Evolutionary conservation across 2,113 vertebrate genomes (phyloP), one percentile per base, ranked within the genome.

Genomic region (Amphiprion percula): DNA sequence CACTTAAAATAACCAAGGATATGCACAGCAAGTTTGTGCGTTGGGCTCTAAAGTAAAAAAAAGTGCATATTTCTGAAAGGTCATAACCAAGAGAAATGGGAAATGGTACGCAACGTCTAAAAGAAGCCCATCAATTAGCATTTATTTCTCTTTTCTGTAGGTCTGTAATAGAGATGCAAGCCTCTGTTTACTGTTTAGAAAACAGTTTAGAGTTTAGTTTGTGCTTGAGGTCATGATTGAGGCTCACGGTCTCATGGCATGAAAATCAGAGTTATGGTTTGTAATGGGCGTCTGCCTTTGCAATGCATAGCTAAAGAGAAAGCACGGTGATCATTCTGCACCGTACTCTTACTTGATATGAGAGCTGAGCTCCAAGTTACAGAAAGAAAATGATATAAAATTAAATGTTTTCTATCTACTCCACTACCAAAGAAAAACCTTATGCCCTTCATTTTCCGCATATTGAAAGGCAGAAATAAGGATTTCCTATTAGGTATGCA

Each of bases 401-500:
- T 86, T 10, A 74, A 77, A 85, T 90, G 74, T 84, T 86, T 91
- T 88, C 84, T 53, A 80, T 85, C 77, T 60, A 58, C 28, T 81
- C 79, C 55, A 58, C 77, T 70, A 68, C 71, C 52, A 90, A 88
- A 85, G 80, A 65, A 71, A 79, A 91, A 90, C 88, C 83, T 76
- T 66, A 67, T 83, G 87, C 75, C 84, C 87, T 83, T 87, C 79
- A 85, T 87, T 89, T 91, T 88, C 79, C 10, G 9, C 85, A 68
- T 75, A 84, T 72, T 91, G 86, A 85, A 90, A 92, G 73, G 81
- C 72, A 90, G 84, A 92, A 91, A 90, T 93, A 94, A 93, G 89
- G 89, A 91, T 91, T 92, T 92, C 78, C 85, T 87, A 90, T 88
- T 92, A 91, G 86, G 84, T 91, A 92, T 92, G 88, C 81, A 68